Percentiles rank a stretch among this genome's conserved stretches.
These are phyloP conservation scores for Saxicola maurus DNA, from an alignment of 2,797 vertebrate species.

Conservation along the genomic window DNA sequence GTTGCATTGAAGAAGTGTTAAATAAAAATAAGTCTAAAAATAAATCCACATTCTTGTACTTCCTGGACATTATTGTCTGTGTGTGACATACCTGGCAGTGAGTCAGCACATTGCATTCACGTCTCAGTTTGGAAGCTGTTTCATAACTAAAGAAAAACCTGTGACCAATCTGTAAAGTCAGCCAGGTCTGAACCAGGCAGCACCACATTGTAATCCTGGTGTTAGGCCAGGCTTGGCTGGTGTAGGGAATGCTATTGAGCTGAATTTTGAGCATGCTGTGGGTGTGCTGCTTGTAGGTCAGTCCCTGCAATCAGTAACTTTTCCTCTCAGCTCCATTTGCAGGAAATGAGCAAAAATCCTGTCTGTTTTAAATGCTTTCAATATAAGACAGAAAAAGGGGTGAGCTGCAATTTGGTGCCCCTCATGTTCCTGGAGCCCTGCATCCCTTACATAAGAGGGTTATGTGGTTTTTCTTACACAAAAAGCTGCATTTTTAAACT, in stretches of 20 bases:
- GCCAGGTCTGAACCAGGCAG: background rate
- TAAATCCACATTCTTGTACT: conserved; percentile 6
- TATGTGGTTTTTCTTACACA: fast-evolving
- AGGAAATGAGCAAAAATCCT: conserved; percentile 20
- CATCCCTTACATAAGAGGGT: background rate
- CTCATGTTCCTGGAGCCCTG: background rate
- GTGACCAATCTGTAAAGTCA: background rate
- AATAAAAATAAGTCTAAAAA: conserved; percentile 28
- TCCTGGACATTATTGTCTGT: background rate
- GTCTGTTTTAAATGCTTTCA: background rate
- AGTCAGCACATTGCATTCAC: background rate
- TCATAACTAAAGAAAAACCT: background rate
- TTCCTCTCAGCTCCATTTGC: background rate
- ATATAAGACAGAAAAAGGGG: background rate
- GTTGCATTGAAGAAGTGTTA: background rate
- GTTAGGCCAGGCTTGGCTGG: background rate
- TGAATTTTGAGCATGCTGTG: background rate
- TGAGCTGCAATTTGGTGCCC: background rate
- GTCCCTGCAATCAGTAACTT: background rate
- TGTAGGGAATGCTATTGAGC: background rate
- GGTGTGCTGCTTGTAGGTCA: background rate
- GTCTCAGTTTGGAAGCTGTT: background rate
- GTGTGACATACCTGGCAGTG: background rate
- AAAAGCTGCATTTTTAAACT: background rate
- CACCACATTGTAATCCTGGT: background rate